Percentiles rank a stretch among this genome's conserved stretches.
These are phyloP conservation scores for Aphodius sticticus DNA, from an alignment of 2,888 invertebrate species.

Conservation along the genomic window DNA sequence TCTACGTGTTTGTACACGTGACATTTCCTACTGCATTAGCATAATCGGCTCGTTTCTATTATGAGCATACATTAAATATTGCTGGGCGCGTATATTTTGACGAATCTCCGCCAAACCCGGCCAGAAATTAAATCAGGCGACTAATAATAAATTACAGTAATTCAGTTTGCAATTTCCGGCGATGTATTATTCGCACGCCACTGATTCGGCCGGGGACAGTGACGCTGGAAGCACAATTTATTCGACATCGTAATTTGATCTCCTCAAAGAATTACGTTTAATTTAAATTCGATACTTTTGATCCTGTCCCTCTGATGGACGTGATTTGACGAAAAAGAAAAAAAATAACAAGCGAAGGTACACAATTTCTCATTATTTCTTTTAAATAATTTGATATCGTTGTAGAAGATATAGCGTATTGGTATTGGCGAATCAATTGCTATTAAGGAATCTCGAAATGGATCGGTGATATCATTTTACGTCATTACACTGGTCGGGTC, in stretches of 20 bases:
- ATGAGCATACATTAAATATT: background rate
- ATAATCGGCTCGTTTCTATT: background rate
- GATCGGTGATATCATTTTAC: background rate
- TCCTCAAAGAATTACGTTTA: background rate
- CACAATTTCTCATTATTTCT: background rate
- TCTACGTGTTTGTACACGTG: background rate
- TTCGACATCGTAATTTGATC: background rate
- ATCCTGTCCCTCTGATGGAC: background rate
- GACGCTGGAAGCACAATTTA: background rate
- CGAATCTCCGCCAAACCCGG: background rate
- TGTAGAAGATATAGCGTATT: background rate
- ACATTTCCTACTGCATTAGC: slow-evolving; percentile 4
- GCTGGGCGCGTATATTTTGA: background rate
- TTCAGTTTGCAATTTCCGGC: background rate
- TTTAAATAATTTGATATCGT: background rate
- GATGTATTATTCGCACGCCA: background rate
- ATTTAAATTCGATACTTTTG: background rate
- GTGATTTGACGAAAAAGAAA: background rate
- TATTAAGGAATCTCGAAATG: background rate
- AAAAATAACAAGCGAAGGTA: background rate
- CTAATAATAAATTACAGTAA: background rate
- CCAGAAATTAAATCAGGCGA: background rate
- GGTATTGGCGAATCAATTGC: background rate
- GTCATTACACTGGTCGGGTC: background rate
- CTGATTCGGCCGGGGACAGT: background rate